phyloP scores from a whole-genome alignment of 2,797 vertebrate genomes.

The Hydrolagus colliei region DNA sequence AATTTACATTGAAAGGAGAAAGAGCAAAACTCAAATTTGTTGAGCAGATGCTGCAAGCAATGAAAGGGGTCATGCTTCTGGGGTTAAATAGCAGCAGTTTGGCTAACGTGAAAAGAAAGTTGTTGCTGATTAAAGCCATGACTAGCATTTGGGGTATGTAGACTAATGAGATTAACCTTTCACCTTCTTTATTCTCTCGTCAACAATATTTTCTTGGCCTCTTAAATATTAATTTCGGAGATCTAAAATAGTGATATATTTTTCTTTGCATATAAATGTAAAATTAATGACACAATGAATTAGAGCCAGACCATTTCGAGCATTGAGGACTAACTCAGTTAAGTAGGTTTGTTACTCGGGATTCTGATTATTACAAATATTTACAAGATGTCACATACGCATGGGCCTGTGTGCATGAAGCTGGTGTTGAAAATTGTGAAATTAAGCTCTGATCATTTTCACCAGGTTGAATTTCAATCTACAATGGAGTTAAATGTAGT shows the following conservation, averaged over 20 bases:
- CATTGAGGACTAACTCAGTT: not conserved
- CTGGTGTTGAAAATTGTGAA: not conserved
- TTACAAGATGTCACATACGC: constrained; percentile 5
- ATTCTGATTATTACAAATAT: constrained; percentile 11
- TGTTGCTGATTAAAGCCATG: not conserved
- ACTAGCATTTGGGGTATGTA: constrained; percentile 6
- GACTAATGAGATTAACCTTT: not conserved
- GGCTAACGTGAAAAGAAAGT: not conserved
- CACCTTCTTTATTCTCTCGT: not conserved
- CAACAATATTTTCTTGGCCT: not conserved
- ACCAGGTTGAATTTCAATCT: not conserved
- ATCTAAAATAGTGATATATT: not conserved
- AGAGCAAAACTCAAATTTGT: not conserved
- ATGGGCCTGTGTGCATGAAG: not conserved
- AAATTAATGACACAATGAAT: not conserved
- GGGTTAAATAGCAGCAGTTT: constrained; percentile 11
- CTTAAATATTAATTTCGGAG: not conserved
- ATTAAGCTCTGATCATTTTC: constrained; percentile 4
- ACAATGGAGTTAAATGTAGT: constrained; percentile 8
- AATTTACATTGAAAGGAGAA: constrained; percentile 20
- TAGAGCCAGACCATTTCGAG: not conserved
- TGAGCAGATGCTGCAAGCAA: not conserved
- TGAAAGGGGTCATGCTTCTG: not conserved
- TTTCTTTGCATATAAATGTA: not conserved
- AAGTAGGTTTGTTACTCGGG: not conserved